Evolutionary conservation across 1,140 invertebrate species (phyloP).

Genomic region (Neuroterus valhalla): DNA sequence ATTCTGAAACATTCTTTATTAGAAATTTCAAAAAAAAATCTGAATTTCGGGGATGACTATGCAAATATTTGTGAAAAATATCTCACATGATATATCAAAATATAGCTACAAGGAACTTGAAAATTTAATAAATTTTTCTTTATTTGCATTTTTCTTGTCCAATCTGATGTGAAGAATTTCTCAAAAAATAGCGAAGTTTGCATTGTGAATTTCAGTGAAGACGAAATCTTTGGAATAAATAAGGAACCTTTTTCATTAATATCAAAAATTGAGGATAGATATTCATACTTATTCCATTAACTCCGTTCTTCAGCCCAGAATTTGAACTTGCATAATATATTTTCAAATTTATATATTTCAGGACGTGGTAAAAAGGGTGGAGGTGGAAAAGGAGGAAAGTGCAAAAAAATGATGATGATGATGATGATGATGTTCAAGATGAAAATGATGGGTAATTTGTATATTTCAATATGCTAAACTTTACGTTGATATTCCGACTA

Average conservation of each 20-base stretch:
- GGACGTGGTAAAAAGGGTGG: conserved; percentile 68
- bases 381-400: conserved; percentile 73
- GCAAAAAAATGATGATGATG: conserved; percentile 81
- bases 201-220: neutral
- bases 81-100: neutral
- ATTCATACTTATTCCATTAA: neutral
- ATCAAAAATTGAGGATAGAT: no score
- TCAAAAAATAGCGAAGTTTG: no score
- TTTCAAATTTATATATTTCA: conserved; percentile 41
- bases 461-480: neutral
- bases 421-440: conserved; percentile 78
- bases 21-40: no score
- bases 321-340: neutral
- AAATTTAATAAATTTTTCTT: no score
- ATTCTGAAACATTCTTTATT: no score
- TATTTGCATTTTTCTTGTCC: neutral
- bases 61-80: neutral
- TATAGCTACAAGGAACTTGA: neutral
- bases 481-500: no score
- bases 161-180: neutral
- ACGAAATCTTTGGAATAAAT: neutral
- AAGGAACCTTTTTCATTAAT: no score
- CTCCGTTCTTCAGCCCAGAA: neutral
- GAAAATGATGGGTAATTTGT: conserved; percentile 77
- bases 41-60: no score